Conservation (phyloP, 2,888 invertebrate species). For the Himalopsyche tibetana region DNA sequence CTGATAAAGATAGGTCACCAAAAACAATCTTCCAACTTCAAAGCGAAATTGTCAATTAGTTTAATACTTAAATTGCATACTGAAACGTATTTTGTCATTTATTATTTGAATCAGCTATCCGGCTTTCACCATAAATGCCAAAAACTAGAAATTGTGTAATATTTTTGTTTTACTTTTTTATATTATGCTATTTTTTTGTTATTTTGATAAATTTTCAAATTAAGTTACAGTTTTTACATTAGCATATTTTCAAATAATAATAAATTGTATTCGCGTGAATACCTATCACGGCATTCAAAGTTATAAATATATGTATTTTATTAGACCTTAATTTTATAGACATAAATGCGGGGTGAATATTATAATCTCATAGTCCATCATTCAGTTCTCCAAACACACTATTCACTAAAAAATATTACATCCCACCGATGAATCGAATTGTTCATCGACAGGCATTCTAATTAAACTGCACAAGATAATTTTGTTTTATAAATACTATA, state of each 20-base stretch:
- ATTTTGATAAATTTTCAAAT: background rate
- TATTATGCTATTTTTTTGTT: background rate
- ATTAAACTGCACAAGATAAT: background rate
- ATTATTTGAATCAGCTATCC: too few relatives aligned
- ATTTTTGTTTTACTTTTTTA: background rate
- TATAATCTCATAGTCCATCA: constrained; percentile 16
- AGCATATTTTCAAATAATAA: background rate
- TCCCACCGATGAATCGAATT: background rate
- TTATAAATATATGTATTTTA: constrained; percentile 31
- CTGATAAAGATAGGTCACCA: too few relatives aligned
- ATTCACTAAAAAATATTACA: constrained; percentile 42
- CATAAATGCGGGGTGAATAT: constrained; percentile 14
- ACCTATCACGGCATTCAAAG: constrained; percentile 13
- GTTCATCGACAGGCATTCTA: background rate
- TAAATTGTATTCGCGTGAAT: constrained; percentile 14
- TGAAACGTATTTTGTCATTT: too few relatives aligned
- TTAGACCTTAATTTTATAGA: constrained; percentile 29
- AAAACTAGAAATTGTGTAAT: too few relatives aligned
- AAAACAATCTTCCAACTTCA: too few relatives aligned
- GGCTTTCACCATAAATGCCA: too few relatives aligned
- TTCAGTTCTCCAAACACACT: background rate
- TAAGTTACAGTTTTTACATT: background rate
- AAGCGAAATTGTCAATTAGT: too few relatives aligned
- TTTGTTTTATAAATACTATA: constrained; percentile 41
- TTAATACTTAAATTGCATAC: too few relatives aligned